phyloP scores from a whole-genome alignment of 2,888 invertebrate species.

The Congeria kusceri region DNA sequence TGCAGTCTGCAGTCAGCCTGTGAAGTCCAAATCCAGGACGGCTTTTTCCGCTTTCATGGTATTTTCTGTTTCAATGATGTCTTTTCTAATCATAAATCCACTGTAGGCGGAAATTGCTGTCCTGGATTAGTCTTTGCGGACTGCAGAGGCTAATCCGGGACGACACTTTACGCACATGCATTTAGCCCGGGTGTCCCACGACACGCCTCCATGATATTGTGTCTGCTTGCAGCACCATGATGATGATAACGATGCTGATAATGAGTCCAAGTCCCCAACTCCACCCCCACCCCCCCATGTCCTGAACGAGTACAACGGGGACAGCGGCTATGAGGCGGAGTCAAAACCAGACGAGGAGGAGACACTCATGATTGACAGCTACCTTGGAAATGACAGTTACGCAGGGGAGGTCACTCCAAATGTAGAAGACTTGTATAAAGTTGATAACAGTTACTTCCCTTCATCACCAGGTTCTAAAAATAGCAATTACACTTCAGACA shows the following conservation, averaged over 20 bases:
- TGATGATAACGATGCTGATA: slow-evolving; percentile 64
- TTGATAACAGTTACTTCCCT: slow-evolving; percentile 25
- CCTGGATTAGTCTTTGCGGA: too few species aligned
- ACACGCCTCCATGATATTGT: too few species aligned
- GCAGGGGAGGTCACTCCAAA: slow-evolving; percentile 40
- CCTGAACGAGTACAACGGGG: slow-evolving; percentile 73
- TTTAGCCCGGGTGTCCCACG: too few species aligned
- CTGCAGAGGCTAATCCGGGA: too few species aligned
- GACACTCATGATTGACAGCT: slow-evolving; percentile 51
- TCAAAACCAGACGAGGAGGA: slow-evolving; percentile 69
- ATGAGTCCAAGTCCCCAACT: slow-evolving; percentile 60
- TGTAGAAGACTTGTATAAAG: slow-evolving; percentile 32
- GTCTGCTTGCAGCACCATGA: slow-evolving; percentile 59
- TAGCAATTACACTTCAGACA: slow-evolving; percentile 35
- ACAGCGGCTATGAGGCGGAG: slow-evolving; percentile 81
- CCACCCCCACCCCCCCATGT: slow-evolving; percentile 33
- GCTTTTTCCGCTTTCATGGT: too few species aligned
- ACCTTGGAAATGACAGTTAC: slow-evolving; percentile 43
- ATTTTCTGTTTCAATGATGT: too few species aligned
- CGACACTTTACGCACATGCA: too few species aligned
- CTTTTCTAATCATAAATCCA: too few species aligned
- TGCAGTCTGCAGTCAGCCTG: too few species aligned
- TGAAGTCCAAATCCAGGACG: too few species aligned
- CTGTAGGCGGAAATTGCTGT: too few species aligned
- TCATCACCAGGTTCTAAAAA: slow-evolving; percentile 43